phyloP scores from a whole-genome alignment of 2,113 vertebrate species.

The Pyrgilauda ruficollis region DNA sequence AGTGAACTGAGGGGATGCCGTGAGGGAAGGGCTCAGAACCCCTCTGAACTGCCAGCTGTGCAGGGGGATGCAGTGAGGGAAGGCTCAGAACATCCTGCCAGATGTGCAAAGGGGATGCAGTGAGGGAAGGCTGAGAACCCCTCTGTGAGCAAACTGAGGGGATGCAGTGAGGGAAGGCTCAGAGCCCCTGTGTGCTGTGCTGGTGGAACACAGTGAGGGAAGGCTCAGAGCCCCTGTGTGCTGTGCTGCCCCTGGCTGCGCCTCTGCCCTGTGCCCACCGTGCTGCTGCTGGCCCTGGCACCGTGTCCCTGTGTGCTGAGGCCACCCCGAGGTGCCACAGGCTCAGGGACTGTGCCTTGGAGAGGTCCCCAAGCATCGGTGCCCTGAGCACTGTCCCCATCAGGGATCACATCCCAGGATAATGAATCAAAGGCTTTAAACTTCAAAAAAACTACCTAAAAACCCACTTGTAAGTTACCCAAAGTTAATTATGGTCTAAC shows the following conservation, averaged over 20 bases:
- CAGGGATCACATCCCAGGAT: neutral
- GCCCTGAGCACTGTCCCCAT: neutral
- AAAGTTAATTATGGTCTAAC: slow-evolving; percentile 24
- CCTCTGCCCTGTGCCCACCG: neutral
- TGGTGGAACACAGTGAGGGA: too few relatives aligned
- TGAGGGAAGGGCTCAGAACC: neutral
- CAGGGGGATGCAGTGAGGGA: fast-evolving
- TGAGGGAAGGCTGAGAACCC: neutral
- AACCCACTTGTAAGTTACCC: neutral
- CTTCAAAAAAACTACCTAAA: neutral
- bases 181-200: too few relatives aligned
- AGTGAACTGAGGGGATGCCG: fast-evolving
- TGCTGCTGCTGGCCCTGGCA: fast-evolving
- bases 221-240: neutral
- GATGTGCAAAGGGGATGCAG: too few relatives aligned
- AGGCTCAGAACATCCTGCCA: neutral
- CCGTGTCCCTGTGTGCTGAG: fast-evolving
- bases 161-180: neutral
- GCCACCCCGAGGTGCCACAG: fast-evolving
- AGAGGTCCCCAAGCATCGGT: neutral
- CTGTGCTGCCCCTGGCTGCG: neutral
- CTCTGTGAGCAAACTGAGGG: too few relatives aligned
- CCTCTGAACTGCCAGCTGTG: too few relatives aligned
- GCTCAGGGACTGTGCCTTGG: fast-evolving
- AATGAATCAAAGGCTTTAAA: slow-evolving; percentile 30